Conservation (phyloP, 2,113 vertebrate genomes). For the Erythrocercus mccallii region DNA sequence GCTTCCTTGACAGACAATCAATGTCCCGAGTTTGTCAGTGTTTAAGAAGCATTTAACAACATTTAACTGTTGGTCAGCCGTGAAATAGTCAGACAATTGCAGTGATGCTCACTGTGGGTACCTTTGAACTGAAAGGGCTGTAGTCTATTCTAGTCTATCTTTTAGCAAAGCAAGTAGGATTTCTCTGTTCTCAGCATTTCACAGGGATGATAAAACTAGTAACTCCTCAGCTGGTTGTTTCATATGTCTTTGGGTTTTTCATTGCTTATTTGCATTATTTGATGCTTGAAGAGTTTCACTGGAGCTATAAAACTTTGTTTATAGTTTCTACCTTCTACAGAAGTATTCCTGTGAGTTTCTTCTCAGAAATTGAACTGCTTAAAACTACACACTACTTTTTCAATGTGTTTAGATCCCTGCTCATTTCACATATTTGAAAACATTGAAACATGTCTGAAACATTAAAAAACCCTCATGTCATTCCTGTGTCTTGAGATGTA, state of each 20-base stretch:
- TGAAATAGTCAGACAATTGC: background rate
- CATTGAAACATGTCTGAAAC: background rate
- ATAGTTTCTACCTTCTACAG: background rate
- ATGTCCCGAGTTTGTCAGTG: background rate
- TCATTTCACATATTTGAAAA: background rate
- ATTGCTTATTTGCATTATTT: background rate
- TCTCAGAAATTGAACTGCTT: background rate
- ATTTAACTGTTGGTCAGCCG: background rate
- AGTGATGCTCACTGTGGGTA: background rate
- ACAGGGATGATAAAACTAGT: background rate
- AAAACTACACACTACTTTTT: background rate
- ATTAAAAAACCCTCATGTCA: background rate
- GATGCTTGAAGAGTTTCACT: background rate
- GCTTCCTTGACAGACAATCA: background rate
- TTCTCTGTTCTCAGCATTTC: background rate
- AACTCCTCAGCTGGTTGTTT: background rate
- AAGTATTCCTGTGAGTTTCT: background rate
- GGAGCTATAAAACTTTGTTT: background rate
- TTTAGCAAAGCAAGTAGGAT: background rate
- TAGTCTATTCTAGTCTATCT: background rate
- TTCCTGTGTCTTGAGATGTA: background rate
- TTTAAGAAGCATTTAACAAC: background rate
- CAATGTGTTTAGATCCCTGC: background rate
- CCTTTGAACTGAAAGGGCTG: background rate
- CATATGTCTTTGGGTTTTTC: background rate